Evolutionary conservation across 2,113 vertebrate genomes (phyloP).

Genomic region (Egretta garzetta): DNA sequence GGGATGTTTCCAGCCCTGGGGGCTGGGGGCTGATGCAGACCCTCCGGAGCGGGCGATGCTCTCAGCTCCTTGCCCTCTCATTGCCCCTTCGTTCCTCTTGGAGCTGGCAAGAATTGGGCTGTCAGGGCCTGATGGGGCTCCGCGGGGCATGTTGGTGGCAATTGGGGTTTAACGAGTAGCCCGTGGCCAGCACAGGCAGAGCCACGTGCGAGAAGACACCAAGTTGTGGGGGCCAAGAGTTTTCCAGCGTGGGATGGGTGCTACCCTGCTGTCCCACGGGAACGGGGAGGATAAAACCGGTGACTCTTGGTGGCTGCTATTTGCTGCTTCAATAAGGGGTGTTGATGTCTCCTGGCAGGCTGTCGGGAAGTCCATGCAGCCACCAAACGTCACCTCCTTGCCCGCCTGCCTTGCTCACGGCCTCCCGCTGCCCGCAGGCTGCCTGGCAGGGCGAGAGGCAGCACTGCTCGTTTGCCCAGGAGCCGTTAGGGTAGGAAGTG

Average conservation of each 20-base stretch:
- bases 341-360: not conserved
- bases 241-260: fast-evolving
- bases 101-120: fast-evolving
- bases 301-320: fast-evolving
- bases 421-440: not conserved
- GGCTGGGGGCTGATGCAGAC: not conserved
- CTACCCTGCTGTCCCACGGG: fast-evolving
- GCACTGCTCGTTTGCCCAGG: fast-evolving
- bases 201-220: not conserved
- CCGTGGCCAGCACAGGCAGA: fast-evolving
- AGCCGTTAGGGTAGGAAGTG: not conserved
- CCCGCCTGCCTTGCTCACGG: not conserved
- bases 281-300: fast-evolving
- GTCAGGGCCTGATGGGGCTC: fast-evolving
- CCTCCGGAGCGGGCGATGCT: fast-evolving
- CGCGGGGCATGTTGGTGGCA: fast-evolving
- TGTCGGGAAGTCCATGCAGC: fast-evolving
- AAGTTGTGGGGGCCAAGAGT: fast-evolving
- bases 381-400: fast-evolving
- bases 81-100: not conserved
- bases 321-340: fast-evolving
- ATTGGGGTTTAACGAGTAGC: fast-evolving
- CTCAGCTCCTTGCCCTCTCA: fast-evolving
- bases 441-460: not conserved
- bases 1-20: fast-evolving